A percentile compares a stretch with the other conserved stretches of the same genome.
phyloP scores from a whole-genome alignment of 2,888 invertebrate species.

The Rotaria magnacalcarata region DNA sequence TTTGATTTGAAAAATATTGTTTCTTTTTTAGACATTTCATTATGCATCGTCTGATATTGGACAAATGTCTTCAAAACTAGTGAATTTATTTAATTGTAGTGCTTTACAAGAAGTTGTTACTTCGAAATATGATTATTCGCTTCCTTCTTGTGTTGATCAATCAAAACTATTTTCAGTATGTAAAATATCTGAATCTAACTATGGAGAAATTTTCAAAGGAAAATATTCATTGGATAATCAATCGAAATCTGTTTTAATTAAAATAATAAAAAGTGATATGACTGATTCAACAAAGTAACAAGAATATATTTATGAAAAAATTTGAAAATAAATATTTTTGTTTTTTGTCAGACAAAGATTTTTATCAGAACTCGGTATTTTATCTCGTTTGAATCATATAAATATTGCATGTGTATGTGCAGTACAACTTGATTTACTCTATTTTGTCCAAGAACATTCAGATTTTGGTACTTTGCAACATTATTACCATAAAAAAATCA shows the following conservation, averaged over 20 bases:
- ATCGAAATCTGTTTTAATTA: not conserved
- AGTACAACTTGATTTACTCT: not conserved
- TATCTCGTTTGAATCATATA: not conserved
- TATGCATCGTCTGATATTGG: constrained; percentile 4
- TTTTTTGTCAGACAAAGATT: not conserved
- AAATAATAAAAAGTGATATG: not conserved
- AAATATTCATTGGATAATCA: not conserved
- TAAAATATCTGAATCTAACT: constrained; percentile 6
- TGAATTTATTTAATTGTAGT: not conserved
- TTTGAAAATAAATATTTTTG: not conserved
- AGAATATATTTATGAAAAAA: not conserved
- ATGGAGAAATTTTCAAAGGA: not conserved
- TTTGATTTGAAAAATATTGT: not conserved
- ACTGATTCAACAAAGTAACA: not conserved
- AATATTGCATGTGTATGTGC: not conserved
- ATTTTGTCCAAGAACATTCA: constrained; percentile 20
- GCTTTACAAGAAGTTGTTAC: too few relatives aligned
- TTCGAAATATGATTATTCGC: not conserved
- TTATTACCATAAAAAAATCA: not conserved
- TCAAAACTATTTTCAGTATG: not conserved
- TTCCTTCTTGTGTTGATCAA: not conserved
- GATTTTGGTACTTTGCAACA: not conserved
- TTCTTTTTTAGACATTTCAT: constrained; percentile 28
- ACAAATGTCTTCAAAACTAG: not conserved
- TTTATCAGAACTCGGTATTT: not conserved